Percentiles rank a stretch among this genome's conserved stretches.
These are phyloP conservation scores for Panagrolaimus sp. DNA, from an alignment of 1,140 invertebrate species.

Conservation along the genomic window DNA sequence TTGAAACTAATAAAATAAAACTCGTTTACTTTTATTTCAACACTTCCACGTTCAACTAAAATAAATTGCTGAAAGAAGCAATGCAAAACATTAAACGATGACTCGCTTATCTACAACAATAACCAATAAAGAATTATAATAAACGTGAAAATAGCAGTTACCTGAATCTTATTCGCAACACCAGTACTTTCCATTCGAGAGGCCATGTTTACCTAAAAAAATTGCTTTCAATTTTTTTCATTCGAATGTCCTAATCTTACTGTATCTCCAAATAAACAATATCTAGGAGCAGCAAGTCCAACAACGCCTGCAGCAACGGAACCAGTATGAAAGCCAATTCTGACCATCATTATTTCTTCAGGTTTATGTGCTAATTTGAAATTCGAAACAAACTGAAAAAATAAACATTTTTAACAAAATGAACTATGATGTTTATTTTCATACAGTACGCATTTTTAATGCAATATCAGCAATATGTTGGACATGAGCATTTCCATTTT, in stretches of 20 bases:
- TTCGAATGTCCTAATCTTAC: too few relatives aligned
- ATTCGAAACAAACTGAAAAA: slow-evolving; percentile 72
- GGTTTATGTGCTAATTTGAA: slow-evolving; percentile 85
- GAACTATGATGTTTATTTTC: neutral
- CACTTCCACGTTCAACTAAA: slow-evolving; percentile 46
- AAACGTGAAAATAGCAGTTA: slow-evolving; percentile 76
- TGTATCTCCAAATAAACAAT: slow-evolving; percentile 72
- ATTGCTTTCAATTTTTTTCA: too few relatives aligned
- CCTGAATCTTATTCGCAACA: slow-evolving; percentile 54
- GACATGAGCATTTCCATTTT: slow-evolving; percentile 68
- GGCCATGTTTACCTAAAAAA: slow-evolving; percentile 55
- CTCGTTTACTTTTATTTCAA: slow-evolving; percentile 48
- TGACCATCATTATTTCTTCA: slow-evolving; percentile 75
- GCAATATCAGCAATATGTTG: slow-evolving; percentile 73
- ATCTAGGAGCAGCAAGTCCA: slow-evolving; percentile 81
- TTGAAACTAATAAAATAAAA: slow-evolving; percentile 1
- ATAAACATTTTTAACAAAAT: slow-evolving; percentile 56
- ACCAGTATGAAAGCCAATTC: slow-evolving; percentile 89
- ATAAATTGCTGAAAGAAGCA: slow-evolving; percentile 56
- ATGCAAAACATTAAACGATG: slow-evolving; percentile 48
- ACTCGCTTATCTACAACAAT: slow-evolving; percentile 53
- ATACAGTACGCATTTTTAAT: slow-evolving; percentile 66
- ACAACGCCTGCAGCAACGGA: slow-evolving; percentile 81
- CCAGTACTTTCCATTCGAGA: slow-evolving; percentile 57
- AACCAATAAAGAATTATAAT: slow-evolving; percentile 22